These are phyloP conservation scores for Oreamnos americanus DNA, from an alignment of 2,113 vertebrate species.

Conservation along the genomic window DNA sequence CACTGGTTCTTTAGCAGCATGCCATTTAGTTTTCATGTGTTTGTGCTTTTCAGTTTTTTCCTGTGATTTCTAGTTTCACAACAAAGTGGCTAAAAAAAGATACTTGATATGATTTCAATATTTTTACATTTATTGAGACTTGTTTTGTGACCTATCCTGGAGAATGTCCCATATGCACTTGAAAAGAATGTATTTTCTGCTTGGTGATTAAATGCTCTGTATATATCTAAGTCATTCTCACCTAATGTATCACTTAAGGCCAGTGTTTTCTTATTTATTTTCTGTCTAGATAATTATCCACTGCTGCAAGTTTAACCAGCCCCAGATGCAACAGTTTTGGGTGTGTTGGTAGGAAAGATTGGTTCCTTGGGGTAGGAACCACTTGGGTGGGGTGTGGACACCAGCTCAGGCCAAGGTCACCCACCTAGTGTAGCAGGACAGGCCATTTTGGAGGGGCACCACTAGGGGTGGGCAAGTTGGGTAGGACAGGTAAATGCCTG, in stretches of 20 bases:
- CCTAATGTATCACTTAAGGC: neutral
- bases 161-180: neutral
- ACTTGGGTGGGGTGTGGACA: neutral
- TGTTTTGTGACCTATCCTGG: neutral
- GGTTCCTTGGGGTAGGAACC: neutral
- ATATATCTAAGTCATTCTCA: neutral
- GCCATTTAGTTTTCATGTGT: neutral
- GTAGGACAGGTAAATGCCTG: neutral
- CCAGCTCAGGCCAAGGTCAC: neutral
- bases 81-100: neutral
- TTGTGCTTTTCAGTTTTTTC: neutral
- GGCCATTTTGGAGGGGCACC: neutral
- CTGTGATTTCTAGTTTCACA: neutral
- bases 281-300: neutral
- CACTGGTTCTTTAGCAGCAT: neutral
- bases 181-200: neutral
- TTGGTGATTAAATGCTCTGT: neutral
- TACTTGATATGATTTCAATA: neutral
- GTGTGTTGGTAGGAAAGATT: neutral
- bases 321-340: neutral
- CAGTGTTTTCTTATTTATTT: neutral
- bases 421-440: neutral
- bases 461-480: neutral
- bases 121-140: neutral
- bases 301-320: neutral